phyloP scores from a whole-genome alignment of 2,888 invertebrate genomes.

The Meteorus cinctellus region DNA sequence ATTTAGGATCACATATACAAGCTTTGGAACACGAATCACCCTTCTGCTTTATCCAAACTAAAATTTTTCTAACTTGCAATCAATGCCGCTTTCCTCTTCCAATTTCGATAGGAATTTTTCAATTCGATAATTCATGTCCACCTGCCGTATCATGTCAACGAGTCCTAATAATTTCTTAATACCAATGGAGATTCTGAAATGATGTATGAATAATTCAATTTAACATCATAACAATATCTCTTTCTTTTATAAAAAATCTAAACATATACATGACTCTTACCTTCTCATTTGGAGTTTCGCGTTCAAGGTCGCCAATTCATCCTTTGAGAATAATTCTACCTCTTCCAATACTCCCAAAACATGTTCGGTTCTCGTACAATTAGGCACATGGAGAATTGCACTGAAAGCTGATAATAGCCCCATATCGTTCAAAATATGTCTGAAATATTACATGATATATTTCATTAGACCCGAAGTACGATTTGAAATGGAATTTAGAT shows the following conservation, averaged over 20 bases:
- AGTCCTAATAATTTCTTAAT: conserved; percentile 94
- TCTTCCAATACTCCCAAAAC: conserved; percentile 88
- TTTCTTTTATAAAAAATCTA: background rate
- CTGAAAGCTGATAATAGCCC: conserved; percentile 95
- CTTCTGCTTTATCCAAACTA: too few species aligned
- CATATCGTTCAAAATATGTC: conserved; percentile 97
- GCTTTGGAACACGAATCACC: too few species aligned
- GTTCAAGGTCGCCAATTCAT: conserved; percentile 83
- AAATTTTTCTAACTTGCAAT: conserved; percentile 57
- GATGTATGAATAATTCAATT: conserved; percentile 16
- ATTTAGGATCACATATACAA: too few species aligned
- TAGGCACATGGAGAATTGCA: conserved; percentile 92
- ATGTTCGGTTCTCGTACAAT: conserved; percentile 89
- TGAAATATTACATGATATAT: conserved; percentile 63
- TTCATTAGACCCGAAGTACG: too few species aligned
- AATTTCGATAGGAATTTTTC: conserved; percentile 92
- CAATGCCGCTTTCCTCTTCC: conserved; percentile 92
- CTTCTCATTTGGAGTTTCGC: conserved; percentile 85
- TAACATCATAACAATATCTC: background rate
- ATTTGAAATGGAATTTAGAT: too few species aligned
- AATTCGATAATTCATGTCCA: conserved; percentile 85
- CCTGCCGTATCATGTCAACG: conserved; percentile 95
- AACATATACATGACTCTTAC: conserved; percentile 73
- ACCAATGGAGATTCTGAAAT: conserved; percentile 90
- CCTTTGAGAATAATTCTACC: conserved; percentile 84